These are phyloP conservation scores for Rousettus madagascariensis DNA, from an alignment of 2,797 vertebrate species.

Conservation along the genomic window DNA sequence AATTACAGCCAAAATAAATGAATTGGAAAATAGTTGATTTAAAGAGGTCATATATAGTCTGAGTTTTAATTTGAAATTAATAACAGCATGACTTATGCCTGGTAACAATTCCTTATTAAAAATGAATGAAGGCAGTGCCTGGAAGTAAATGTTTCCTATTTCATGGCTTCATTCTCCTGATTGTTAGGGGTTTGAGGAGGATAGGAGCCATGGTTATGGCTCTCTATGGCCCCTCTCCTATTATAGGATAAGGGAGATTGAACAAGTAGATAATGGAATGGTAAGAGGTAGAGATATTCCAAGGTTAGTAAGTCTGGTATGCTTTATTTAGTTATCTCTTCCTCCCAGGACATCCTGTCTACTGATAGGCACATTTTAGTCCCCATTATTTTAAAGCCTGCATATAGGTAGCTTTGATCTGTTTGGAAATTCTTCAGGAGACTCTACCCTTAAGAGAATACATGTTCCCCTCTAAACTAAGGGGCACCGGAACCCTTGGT, in stretches of 20 bases:
- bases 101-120: slow-evolving; percentile 55
- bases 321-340: background rate
- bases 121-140: slow-evolving; percentile 36
- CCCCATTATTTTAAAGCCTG: background rate
- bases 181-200: background rate
- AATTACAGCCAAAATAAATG: slow-evolving; percentile 67
- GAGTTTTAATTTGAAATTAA: slow-evolving; percentile 74
- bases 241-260: background rate
- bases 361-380: background rate
- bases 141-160: background rate
- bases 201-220: background rate
- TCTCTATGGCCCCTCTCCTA: background rate
- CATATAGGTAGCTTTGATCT: background rate
- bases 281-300: background rate
- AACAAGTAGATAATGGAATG: background rate
- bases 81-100: slow-evolving; percentile 51
- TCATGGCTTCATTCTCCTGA: background rate
- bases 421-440: background rate
- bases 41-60: slow-evolving; percentile 67
- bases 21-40: slow-evolving; percentile 66
- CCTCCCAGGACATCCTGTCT: background rate
- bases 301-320: background rate
- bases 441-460: background rate
- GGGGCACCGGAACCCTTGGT: background rate
- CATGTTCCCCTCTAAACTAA: background rate